These are phyloP conservation scores for Atethmia centrago DNA, from an alignment of 2,888 invertebrate species.

Conservation along the genomic window DNA sequence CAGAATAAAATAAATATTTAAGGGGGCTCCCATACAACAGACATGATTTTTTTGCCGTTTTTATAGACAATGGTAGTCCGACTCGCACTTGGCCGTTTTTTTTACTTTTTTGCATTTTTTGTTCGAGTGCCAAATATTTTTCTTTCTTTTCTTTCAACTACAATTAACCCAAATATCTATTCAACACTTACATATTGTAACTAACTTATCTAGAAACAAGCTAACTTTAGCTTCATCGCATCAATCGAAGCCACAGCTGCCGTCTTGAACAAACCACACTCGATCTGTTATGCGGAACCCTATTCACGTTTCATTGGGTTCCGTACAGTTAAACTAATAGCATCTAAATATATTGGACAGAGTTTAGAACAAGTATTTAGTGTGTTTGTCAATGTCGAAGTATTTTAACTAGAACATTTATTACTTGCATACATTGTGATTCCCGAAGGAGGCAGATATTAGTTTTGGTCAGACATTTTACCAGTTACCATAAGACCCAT, in stretches of 20 bases:
- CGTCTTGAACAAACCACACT: constrained; percentile 46
- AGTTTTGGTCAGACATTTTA: no score
- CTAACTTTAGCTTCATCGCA: constrained; percentile 13
- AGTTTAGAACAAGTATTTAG: constrained; percentile 34
- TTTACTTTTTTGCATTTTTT: no score
- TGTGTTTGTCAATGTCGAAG: constrained; percentile 31
- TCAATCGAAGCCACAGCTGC: constrained; percentile 22
- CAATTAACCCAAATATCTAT: no score
- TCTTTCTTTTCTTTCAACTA: no score
- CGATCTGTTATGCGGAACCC: constrained; percentile 50
- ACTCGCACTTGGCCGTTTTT: no score
- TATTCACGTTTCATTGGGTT: constrained; percentile 39
- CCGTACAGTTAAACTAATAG: constrained; percentile 47
- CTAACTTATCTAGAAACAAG: background rate
- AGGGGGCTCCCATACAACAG: no score
- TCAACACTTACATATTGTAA: constrained; percentile 11
- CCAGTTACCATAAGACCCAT: no score
- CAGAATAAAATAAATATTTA: no score
- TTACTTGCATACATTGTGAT: background rate
- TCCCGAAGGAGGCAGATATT: no score
- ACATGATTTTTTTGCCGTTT: no score
- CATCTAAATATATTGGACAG: constrained; percentile 48
- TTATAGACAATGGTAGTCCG: no score
- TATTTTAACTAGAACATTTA: background rate
- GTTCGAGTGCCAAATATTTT: no score